Conservation (phyloP, 2,888 invertebrate species). For the Elmis aenea region DNA sequence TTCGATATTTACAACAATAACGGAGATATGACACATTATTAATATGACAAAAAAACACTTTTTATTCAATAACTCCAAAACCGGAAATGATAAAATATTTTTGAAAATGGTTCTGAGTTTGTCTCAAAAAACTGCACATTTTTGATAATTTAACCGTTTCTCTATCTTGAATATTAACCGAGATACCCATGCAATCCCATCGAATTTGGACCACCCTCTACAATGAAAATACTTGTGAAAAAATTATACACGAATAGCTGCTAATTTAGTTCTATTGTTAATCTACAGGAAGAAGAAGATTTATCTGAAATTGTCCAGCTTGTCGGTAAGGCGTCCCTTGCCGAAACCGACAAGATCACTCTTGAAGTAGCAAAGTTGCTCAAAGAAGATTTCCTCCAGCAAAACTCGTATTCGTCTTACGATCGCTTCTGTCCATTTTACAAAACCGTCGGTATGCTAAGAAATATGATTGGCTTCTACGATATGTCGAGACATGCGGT, state of each 20-base stretch:
- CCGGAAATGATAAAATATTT: too few relatives aligned
- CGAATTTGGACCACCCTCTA: too few relatives aligned
- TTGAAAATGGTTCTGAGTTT: too few relatives aligned
- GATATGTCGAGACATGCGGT: conserved; percentile 98
- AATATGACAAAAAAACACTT: too few relatives aligned
- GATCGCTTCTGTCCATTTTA: conserved; percentile 99
- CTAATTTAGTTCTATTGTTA: conserved; percentile 54
- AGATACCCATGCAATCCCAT: too few relatives aligned
- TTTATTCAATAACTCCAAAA: too few relatives aligned
- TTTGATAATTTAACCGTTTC: too few relatives aligned
- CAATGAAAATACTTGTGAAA: conserved; percentile 1
- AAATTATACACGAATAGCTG: too few relatives aligned
- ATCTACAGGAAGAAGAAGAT: conserved; percentile 96
- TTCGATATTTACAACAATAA: too few relatives aligned
- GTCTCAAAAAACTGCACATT: too few relatives aligned
- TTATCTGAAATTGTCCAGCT: conserved; percentile 99
- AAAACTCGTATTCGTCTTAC: conserved; percentile 95
- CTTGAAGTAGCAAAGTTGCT: conserved; percentile 96
- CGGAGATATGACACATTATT: too few relatives aligned
- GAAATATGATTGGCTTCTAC: conserved; percentile 97
- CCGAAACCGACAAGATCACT: conserved; percentile 98
- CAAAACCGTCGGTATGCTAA: conserved; percentile 98
- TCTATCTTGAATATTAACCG: too few relatives aligned
- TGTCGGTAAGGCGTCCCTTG: conserved; percentile 97
- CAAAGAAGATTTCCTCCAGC: conserved; percentile 99